Conservation (phyloP, 37 sponge, comb jelly and placozoan genomes). For the Beroe ovata region DNA sequence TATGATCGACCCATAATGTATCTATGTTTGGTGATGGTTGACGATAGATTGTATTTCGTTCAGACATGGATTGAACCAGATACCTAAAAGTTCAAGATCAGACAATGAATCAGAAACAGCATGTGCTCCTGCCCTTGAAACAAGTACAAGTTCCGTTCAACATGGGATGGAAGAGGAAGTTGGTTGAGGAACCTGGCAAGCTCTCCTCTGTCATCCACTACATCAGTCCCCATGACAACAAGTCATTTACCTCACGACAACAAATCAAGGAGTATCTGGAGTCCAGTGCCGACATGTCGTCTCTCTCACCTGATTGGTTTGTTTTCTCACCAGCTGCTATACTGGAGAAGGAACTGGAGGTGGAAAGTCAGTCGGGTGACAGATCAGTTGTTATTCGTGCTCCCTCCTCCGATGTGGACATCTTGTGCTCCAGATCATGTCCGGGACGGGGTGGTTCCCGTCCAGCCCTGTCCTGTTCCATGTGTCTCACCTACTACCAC, state of each 20-base stretch:
- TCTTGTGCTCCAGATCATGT: conserved; percentile 27
- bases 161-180: conserved; percentile 50
- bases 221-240: conserved; percentile 48
- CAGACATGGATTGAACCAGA: no score
- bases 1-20: no score
- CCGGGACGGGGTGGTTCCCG: conserved; percentile 25
- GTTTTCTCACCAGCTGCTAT: conserved; percentile 57
- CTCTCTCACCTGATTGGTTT: conserved; percentile 61
- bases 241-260: neutral
- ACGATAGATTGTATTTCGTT: no score
- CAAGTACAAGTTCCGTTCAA: conserved; percentile 29
- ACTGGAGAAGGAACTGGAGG: conserved; percentile 45
- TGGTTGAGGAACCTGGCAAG: conserved; percentile 45
- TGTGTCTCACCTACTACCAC: conserved; percentile 47
- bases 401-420: neutral
- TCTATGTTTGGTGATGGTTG: no score
- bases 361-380: conserved; percentile 13
- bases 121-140: conserved; percentile 49
- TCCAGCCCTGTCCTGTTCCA: conserved; percentile 45
- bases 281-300: neutral
- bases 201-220: conserved; percentile 35
- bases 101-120: conserved; percentile 58
- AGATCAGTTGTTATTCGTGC: neutral
- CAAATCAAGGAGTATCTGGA: conserved; percentile 54
- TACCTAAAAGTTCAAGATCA: no score